Evolutionary conservation across 2,888 invertebrate genomes (phyloP).

Genomic region (Aphrophora alni): DNA sequence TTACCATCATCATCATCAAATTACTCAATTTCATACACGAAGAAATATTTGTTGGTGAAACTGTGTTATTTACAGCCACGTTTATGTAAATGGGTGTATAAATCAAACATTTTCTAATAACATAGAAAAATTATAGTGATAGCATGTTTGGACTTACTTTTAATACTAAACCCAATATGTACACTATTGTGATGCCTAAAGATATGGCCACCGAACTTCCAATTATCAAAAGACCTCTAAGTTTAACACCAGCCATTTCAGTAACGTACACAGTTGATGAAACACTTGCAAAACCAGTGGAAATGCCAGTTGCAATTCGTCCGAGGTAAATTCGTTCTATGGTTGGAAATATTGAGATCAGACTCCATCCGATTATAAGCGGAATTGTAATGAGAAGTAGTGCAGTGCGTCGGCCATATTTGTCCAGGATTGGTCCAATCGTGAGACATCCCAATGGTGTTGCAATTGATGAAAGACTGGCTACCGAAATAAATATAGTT

Average conservation of each 20-base stretch:
- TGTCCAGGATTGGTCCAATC: conserved; percentile 48
- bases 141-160: conserved; percentile 53
- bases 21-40: too few relatives aligned
- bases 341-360: conserved; percentile 37
- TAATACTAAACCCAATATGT: conserved; percentile 60
- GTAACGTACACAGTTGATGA: conserved; percentile 64
- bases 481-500: conserved; percentile 40
- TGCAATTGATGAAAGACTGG: conserved; percentile 48
- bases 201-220: conserved; percentile 63
- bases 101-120: too few relatives aligned
- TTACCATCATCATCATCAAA: too few relatives aligned
- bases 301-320: conserved; percentile 46
- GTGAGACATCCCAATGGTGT: conserved; percentile 50
- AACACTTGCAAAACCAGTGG: conserved; percentile 61
- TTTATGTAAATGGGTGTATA: too few relatives aligned
- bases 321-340: conserved; percentile 43
- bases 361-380: conserved; percentile 48
- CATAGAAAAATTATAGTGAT: too few relatives aligned
- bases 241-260: conserved; percentile 54
- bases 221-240: conserved; percentile 62
- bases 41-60: background rate
- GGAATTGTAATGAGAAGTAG: conserved; percentile 47
- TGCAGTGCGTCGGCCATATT: conserved; percentile 46
- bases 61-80: background rate
- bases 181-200: conserved; percentile 61